Base-by-base conservation (phyloP, 2,113 vertebrate genomes). In the Aplodontia rufa region DNA sequence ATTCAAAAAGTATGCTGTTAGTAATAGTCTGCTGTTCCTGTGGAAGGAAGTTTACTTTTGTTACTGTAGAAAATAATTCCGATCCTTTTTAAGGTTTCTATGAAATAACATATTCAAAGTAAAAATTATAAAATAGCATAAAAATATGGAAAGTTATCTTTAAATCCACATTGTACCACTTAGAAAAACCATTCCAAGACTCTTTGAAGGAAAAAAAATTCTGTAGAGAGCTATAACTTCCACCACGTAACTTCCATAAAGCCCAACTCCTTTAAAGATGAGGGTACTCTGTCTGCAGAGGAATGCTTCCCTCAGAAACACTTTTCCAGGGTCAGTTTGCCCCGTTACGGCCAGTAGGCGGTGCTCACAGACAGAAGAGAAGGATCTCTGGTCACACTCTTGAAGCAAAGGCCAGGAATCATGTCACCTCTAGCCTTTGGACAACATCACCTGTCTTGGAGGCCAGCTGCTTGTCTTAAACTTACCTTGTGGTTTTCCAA, bases 291-390 rank as follows among this genome's bases (percentile, higher is more conserved):
- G 0, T 74, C 20, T 40, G 4, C 37, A 45, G n/a, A 68, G 11
- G 28, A 14, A 35, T 35, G 37, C 17, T 55, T 51, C 32, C 71
- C 17, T 20, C 51, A 49, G 82, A 72, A 75, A 55, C 28, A 2
- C 66, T 74, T 94, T 92, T 92, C 45, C 49, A 85, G 55, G 11
- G 22, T 42, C 60, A 30, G 14, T 20, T 79, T 87, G 35, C 30
- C 51, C 14, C 64, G n/a, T 30, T 1, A 2, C 30, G n/a, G 58
- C 97, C 87, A 97, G 95, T 53, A 96, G 87, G 79, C 64, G 35
- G 35, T 85, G 87, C 86, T 97, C 60, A 40, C 24, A 69, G 58
- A 95, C 93, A 95, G 66, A 76, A 24, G 40, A 92, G 81, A 78
- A 93, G 90, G 53, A 74, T 62, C 37, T 32, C 20, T 91, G 95